These are phyloP conservation scores for Malthinus flaveolus DNA, from an alignment of 2,888 invertebrate species.

Conservation along the genomic window DNA sequence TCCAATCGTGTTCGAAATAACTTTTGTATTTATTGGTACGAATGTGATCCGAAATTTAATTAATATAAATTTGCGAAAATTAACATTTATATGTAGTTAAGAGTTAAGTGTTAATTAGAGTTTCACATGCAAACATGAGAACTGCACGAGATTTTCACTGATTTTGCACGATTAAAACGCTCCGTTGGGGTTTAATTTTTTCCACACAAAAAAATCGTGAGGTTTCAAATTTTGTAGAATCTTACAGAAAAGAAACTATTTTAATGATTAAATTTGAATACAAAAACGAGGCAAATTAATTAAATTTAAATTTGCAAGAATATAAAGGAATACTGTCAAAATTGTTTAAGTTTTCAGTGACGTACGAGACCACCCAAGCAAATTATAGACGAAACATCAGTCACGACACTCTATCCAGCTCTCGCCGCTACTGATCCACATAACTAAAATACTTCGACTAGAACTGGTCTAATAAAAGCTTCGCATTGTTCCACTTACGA, in stretches of 20 bases:
- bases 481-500: conserved; percentile 20
- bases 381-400: conserved; percentile 30
- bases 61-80: conserved; percentile 15
- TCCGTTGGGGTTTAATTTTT: too few species aligned
- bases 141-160: too few species aligned
- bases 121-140: too few species aligned
- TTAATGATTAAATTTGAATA: conserved; percentile 4
- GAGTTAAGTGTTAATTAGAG: too few species aligned
- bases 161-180: too few species aligned
- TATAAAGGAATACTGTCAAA: conserved; percentile 29
- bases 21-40: neutral
- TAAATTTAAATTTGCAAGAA: conserved; percentile 6
- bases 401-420: conserved; percentile 34
- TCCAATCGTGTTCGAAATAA: conserved; percentile 1
- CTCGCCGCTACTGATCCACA: conserved; percentile 37
- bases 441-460: conserved; percentile 31
- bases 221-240: neutral
- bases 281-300: neutral
- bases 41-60: neutral
- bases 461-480: conserved; percentile 28
- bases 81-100: too few species aligned
- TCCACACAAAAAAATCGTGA: neutral
- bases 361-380: conserved; percentile 35
- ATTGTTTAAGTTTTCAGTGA: conserved; percentile 29
- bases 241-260: neutral